Evolutionary conservation across 2,888 invertebrate species (phyloP), one percentile per base, ranked within the genome.

Genomic region (Nomada ruficornis): DNA sequence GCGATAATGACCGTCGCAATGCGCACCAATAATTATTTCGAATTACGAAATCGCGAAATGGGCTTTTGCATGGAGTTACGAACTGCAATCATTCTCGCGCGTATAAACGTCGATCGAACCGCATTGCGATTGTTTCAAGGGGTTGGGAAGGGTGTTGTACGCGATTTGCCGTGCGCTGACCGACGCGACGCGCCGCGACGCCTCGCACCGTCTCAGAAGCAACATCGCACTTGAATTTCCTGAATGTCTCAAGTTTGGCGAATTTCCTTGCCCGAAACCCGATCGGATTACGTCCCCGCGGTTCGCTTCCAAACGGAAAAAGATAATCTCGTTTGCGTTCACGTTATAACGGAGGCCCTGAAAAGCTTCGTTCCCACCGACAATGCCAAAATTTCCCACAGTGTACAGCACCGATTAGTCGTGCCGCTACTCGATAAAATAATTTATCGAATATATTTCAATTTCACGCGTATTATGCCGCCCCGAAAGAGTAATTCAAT

Each of bases 391-490:
- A 88, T 88, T 88, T 89, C 82, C 85, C 78, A 80, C 83, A 89
- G 89, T 88, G 90, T 89, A 90, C 90, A 89, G 85, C 89, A 88
- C 90, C 93, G 93, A 93, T 93, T 93, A 93, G 92, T 91, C 90
- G 90, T 86, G 86, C 90, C 88, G 89, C 85, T 89, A 91, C 88
- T 91, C 93, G 92, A 92, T 92, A 93, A 92, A 93, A 93, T 93
- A 91, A 93, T 93, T 93, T 92, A 93, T 93, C 91, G 92, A 92
- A 92, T 93, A 93, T 93, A 92, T 93, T 93, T 92, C 93, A 93
- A 93, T 93, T 92, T 92, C 92, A 91, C 91, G 91, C 91, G 90
- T 92, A 93, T 93, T 93, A 93, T 93, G 92, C 91, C 90, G 89
- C 88, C 89, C 89, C 91, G 90, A 92, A 93, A 93, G 93, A 93